Evolutionary conservation across 1,140 invertebrate genomes (phyloP), one percentile per base, ranked within the genome.

Genomic region (Thaumatotibia leucotreta): DNA sequence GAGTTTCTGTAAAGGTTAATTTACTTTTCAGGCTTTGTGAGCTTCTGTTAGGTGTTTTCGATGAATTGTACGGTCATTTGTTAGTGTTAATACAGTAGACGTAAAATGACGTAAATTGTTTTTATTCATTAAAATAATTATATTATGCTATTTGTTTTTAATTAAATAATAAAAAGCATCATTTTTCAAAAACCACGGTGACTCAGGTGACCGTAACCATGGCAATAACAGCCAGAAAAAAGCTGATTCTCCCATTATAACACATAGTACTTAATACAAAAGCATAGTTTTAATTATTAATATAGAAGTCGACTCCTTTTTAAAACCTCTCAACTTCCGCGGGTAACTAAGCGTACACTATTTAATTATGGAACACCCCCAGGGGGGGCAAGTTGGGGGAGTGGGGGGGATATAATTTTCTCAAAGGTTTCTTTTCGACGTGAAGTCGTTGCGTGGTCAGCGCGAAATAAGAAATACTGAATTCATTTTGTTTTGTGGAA

Each of bases 1-100:
- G 87, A 88, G 83, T 89, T 88, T 84, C 85, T 81, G 73, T 76
- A 81, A 82, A 86, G 79, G 81, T 88, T 89, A 86, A 89, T 89
- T 89, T 86, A 84, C 85, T 89, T 85, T 84, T 80, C 79, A 80
- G 72, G 78, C 29, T 83, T 87, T 84, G 84, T 83, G 76, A 9
- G 20, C 23, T 63, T 58, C 6, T 4, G 22, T 54, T 54, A 5
- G 50, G 50, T 54, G 50, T 24, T 52, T 52, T 4, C 1, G 11
- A 14, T n/a, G n/a, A 14, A 49, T 52, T 9, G 50, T 52, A 10
- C 27, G 6, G 1, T n/a, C 23, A 4, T 54, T 20, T 27, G 23
- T 54, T 54, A 27, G 35, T 39, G n/a, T n/a, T n/a, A n/a, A n/a
- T n/a, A n/a, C n/a, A n/a, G n/a, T n/a, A n/a, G n/a, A n/a, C n/a